These are phyloP conservation scores for Hylyphantes graminicola DNA, from an alignment of 1,140 invertebrate genomes.

Conservation along the genomic window DNA sequence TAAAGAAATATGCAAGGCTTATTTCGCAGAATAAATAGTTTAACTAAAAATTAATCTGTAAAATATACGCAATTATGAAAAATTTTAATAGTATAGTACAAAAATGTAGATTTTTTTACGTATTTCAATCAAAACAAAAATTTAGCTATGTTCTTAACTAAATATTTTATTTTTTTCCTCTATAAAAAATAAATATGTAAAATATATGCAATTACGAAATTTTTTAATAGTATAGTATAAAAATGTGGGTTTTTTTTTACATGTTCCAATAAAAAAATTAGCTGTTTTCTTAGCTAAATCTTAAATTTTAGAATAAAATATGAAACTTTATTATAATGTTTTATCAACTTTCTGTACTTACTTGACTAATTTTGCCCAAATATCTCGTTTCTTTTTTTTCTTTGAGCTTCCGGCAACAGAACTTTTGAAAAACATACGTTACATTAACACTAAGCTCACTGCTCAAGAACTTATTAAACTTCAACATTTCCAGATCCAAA, in stretches of 20 bases:
- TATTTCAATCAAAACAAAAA: too few relatives aligned
- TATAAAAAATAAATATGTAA: neutral
- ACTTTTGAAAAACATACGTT: neutral
- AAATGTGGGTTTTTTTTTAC: too few relatives aligned
- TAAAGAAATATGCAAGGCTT: neutral
- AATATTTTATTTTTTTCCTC: neutral
- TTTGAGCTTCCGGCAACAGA: too few relatives aligned
- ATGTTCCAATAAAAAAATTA: too few relatives aligned
- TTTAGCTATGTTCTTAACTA: neutral
- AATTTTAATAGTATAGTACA: too few relatives aligned
- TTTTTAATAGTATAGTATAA: too few relatives aligned
- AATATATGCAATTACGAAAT: neutral
- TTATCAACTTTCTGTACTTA: neutral
- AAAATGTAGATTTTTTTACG: too few relatives aligned
- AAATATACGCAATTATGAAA: neutral
- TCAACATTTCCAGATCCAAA: slow-evolving; percentile 9
- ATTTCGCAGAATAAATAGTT: neutral
- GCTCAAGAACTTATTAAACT: neutral
- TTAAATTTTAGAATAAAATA: neutral
- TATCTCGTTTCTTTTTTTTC: too few relatives aligned
- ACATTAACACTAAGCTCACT: neutral
- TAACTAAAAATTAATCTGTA: neutral
- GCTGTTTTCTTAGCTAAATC: neutral
- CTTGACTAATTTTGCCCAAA: too few relatives aligned
- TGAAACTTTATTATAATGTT: neutral